Evolutionary conservation across 2,113 vertebrate species (phyloP).

Genomic region (human): GRCh38 chr12:52697501-52698000

Average conservation of each 20-base stretch:
- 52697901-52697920: neutral
- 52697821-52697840: slow-evolving; percentile 41
- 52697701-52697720: slow-evolving; percentile 87
- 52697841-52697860: slow-evolving; percentile 78
- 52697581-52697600: no score
- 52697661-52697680: slow-evolving; percentile 51
- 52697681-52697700: slow-evolving; percentile 92
- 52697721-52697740: slow-evolving; percentile 86
- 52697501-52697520: neutral
- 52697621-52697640: neutral
- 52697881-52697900: slow-evolving; percentile 78
- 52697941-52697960: neutral
- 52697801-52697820: slow-evolving; percentile 81
- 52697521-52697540: neutral
- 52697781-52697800: slow-evolving; percentile 88
- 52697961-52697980: neutral
- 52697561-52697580: neutral
- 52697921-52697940: neutral
- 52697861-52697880: slow-evolving; percentile 78
- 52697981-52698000: neutral
- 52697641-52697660: neutral
- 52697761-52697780: slow-evolving; percentile 86
- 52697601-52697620: neutral
- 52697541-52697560: accelerated
- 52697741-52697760: slow-evolving; percentile 85